Evolutionary conservation across 2,113 vertebrate genomes (phyloP), one percentile per base, ranked within the genome.

Genomic region (Caretta caretta): DNA sequence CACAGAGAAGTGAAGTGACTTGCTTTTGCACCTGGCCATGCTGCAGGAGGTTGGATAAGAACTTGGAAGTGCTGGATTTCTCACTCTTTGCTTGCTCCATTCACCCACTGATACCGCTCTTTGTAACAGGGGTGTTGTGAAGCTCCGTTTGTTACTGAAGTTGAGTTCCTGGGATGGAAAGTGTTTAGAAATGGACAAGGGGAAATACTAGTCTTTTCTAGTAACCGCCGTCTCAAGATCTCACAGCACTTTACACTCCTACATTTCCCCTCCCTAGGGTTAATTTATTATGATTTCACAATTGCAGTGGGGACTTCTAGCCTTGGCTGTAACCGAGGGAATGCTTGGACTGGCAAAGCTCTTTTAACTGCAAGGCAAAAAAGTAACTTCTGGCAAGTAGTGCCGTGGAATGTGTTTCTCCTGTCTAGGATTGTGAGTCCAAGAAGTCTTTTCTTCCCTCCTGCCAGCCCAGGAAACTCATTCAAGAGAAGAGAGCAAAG

Each of bases 91-190:
- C 50, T 20, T 0, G 2, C 29, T 76, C 22, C 42, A 12, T 46
- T 76, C 24, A 13, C 13, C 82, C 93, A 50, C 10, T 25, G 10
- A 11, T 12, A 25, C 17, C 29, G 8, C 11, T 3, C 48, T 75
- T 46, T 0, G 1, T 38, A 42, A 46, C 29, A 16, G 1, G 51
- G 10, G 69, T 56, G 46, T 22, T 2, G 0, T 0, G 0, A 84
- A 83, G 35, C 80, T 69, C 0, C 0, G 62, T 29, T 56, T 17
- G 1, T 31, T 27, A 5, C 8, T 50, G 53, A 3, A 62, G 83
- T n/a, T 29, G 72, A 81, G 75, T 75, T 57, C 11, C 90, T 88
- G 27, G 0, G 1, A 4, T 83, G n/a, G 31, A 62, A 53, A 25
- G 54, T 11, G 35, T 27, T 48, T 24, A 20, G 50, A 42, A 48